phyloP scores from a whole-genome alignment of 23 tunicate genomes.

The Halocynthia roretzi region DNA sequence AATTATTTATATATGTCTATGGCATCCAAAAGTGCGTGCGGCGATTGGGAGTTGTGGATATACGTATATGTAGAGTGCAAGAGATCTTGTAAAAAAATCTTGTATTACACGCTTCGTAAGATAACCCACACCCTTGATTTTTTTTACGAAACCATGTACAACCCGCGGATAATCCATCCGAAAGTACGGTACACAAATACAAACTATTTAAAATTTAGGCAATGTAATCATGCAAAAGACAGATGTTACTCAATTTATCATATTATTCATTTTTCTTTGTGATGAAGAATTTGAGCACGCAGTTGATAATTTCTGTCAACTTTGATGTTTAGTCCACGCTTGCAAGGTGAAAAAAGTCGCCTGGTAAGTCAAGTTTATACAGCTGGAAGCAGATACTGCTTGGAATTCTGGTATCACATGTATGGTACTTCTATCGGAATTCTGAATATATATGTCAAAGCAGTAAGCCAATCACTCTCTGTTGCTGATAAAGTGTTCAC shows the following conservation, averaged over 20 bases:
- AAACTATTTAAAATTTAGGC: too few species aligned
- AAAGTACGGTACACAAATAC: too few species aligned
- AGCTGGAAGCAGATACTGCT: constrained; percentile 74
- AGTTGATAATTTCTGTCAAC: background rate
- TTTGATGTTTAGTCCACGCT: constrained; percentile 36
- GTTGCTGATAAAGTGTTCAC: constrained; percentile 43
- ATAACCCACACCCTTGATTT: too few species aligned
- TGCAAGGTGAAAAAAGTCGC: constrained; percentile 60
- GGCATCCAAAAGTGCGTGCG: too few species aligned
- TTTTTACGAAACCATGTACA: too few species aligned
- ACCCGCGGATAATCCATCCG: too few species aligned
- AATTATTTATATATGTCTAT: too few species aligned
- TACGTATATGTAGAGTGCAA: too few species aligned
- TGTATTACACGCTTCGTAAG: too few species aligned
- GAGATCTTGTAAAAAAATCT: too few species aligned
- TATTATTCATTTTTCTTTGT: background rate
- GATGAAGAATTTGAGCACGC: background rate
- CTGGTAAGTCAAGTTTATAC: constrained; percentile 40
- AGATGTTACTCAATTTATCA: background rate
- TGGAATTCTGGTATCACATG: constrained; percentile 89
- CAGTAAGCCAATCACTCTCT: constrained; percentile 19
- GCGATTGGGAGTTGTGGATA: too few species aligned
- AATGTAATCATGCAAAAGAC: background rate
- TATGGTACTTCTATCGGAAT: constrained; percentile 59
- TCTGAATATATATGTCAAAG: constrained; percentile 61